Evolutionary conservation across 2,888 invertebrate species (phyloP).

Genomic region (Cantharis rustica): DNA sequence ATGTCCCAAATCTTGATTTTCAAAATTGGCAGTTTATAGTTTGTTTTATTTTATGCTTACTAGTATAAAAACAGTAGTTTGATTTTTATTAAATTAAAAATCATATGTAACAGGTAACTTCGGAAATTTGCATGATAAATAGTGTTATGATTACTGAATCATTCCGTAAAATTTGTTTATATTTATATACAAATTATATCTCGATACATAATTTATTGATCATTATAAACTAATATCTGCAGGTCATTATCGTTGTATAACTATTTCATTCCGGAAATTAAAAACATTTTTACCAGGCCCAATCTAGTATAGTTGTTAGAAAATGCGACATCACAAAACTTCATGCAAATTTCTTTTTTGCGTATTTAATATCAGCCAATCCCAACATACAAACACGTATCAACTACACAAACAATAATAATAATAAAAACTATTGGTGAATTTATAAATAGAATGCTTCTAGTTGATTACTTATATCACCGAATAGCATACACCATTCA

Average conservation of each 20-base stretch:
- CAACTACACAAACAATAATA: background rate
- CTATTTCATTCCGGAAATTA: background rate
- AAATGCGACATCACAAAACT: background rate
- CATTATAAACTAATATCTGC: background rate
- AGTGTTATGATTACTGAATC: too few species aligned
- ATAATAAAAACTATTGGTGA: background rate
- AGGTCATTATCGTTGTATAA: background rate
- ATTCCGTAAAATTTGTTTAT: too few species aligned
- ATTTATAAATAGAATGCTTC: background rate
- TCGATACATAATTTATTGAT: too few species aligned
- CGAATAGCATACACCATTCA: background rate
- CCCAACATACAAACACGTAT: background rate
- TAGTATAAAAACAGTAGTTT: too few species aligned
- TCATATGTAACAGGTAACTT: too few species aligned
- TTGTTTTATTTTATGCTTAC: too few species aligned
- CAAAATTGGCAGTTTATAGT: too few species aligned
- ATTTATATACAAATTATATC: too few species aligned
- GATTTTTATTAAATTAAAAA: too few species aligned
- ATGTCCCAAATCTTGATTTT: too few species aligned
- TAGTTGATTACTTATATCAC: background rate
- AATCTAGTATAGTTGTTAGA: background rate
- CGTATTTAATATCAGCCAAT: background rate
- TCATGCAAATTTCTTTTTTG: background rate
- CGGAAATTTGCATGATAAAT: too few species aligned
- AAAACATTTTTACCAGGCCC: background rate